Evolutionary conservation across 2,113 vertebrate genomes (phyloP).

Genomic region (Alaudala cheleensis): DNA sequence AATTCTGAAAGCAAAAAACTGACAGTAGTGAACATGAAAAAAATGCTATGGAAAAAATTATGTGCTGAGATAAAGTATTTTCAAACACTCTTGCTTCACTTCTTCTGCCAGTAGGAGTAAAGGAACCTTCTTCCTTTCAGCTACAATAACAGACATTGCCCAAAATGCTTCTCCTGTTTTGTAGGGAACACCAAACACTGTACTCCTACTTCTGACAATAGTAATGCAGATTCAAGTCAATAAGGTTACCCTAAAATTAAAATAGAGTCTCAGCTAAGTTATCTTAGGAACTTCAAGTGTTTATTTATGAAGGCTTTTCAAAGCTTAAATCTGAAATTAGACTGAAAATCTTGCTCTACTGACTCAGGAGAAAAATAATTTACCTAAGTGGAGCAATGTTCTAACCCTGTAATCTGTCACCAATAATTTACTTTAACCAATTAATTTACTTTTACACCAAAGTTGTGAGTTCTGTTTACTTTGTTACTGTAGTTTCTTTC

Average conservation of each 20-base stretch:
- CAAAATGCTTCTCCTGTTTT: neutral
- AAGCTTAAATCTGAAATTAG: neutral
- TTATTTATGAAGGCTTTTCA: neutral
- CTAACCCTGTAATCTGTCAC: neutral
- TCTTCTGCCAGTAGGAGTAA: neutral
- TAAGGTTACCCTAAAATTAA: neutral
- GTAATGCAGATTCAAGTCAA: neutral
- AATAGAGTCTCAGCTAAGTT: neutral
- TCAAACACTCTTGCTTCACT: neutral
- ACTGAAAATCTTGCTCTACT: neutral
- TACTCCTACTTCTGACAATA: neutral
- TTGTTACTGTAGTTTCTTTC: neutral
- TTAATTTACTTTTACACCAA: neutral
- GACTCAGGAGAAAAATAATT: neutral
- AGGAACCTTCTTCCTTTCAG: neutral
- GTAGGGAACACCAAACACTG: neutral
- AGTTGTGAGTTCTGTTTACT: neutral
- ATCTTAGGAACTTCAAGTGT: neutral
- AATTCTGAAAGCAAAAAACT: neutral
- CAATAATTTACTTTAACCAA: no score
- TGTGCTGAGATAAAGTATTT: neutral
- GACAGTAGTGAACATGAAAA: neutral
- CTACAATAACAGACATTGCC: neutral
- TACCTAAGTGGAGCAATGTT: neutral
- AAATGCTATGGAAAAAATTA: neutral